A percentile compares a stretch with the other conserved stretches of the same genome.
Conservation (phyloP, 2,888 invertebrate genomes). For the Argyresthia albistria region DNA sequence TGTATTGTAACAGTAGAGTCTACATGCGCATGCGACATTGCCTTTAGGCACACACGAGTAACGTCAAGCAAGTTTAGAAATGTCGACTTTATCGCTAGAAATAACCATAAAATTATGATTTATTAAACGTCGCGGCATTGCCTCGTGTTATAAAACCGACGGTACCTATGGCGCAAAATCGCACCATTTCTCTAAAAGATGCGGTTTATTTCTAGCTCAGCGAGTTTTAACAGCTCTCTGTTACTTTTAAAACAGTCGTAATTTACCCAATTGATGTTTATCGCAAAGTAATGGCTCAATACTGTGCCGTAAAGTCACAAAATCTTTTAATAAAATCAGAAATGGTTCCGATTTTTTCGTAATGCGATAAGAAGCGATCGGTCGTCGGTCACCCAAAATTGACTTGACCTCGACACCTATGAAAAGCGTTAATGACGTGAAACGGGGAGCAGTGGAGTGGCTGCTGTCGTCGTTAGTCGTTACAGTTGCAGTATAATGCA, state of each 20-base stretch:
- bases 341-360: too few relatives aligned
- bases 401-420: conserved; percentile 12
- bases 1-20: too few relatives aligned
- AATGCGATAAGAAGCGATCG: too few relatives aligned
- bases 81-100: conserved; percentile 45
- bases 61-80: conserved; percentile 24
- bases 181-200: conserved; percentile 30
- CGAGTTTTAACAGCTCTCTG: background rate
- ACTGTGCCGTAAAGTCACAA: conserved; percentile 5
- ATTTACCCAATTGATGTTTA: conserved; percentile 11
- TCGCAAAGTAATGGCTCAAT: conserved; percentile 14
- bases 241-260: conserved; percentile 12
- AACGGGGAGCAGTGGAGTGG: conserved; percentile 35
- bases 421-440: conserved; percentile 36
- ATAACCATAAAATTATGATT: conserved; percentile 61
- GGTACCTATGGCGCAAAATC: conserved; percentile 32
- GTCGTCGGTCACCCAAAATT: background rate
- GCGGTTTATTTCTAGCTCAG: conserved; percentile 21
- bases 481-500: conserved; percentile 28
- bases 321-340: background rate
- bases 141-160: conserved; percentile 44
- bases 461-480: conserved; percentile 38
- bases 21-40: conserved; percentile 5
- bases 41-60: conserved; percentile 21
- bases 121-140: conserved; percentile 49